Conservation (phyloP, 2,113 vertebrate genomes). For the Condylura cristata region DNA sequence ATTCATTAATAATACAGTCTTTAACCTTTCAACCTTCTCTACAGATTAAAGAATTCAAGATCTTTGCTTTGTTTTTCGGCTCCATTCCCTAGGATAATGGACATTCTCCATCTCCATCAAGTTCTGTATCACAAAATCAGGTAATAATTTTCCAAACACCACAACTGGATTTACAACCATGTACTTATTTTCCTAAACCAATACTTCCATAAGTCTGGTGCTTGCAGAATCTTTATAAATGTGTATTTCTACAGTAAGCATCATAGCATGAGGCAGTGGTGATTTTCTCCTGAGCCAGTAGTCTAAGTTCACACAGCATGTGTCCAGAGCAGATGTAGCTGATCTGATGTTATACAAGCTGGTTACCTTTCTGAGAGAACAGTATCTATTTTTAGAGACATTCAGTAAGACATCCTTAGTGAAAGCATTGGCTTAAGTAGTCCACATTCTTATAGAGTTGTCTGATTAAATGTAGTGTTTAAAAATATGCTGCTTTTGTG, state of each 20-base stretch:
- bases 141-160: neutral
- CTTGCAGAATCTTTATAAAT: neutral
- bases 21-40: conserved; percentile 56
- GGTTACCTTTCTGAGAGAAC: conserved; percentile 73
- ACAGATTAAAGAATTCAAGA: conserved; percentile 33
- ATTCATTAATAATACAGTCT: conserved; percentile 56
- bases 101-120: neutral
- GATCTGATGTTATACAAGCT: neutral
- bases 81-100: neutral
- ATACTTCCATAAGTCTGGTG: neutral
- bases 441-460: conserved; percentile 47
- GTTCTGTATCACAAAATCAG: neutral
- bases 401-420: conserved; percentile 71
- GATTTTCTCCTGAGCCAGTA: conserved; percentile 11
- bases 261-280: rapidly evolving
- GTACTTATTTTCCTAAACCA: neutral
- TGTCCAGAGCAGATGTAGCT: neutral
- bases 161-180: neutral
- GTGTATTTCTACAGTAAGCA: neutral
- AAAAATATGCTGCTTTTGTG: neutral
- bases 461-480: neutral
- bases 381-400: conserved; percentile 70
- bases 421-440: conserved; percentile 60
- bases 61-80: conserved; percentile 22
- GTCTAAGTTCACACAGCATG: neutral